Conservation (phyloP, 2,113 vertebrate species). For the Oplegnathus fasciatus region DNA sequence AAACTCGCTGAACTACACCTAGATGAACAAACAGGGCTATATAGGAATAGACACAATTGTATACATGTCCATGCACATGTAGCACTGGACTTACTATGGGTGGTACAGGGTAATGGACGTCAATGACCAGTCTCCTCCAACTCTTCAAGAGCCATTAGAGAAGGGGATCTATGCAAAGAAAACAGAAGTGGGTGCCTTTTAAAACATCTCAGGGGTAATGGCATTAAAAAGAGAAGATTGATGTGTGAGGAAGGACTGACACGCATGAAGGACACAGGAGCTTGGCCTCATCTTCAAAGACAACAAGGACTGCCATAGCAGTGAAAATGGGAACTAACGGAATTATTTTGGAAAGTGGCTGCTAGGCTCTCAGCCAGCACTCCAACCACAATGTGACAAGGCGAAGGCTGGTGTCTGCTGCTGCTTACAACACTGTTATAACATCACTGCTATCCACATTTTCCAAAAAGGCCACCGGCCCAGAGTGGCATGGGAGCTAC, state of each 20-base stretch:
- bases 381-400: constrained; percentile 50
- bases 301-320: constrained; percentile 61
- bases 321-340: constrained; percentile 72
- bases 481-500: not conserved
- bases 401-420: constrained; percentile 45
- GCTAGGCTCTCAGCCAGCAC: constrained; percentile 75
- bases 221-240: constrained; percentile 65
- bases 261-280: constrained; percentile 71
- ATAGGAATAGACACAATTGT: constrained; percentile 24
- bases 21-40: constrained; percentile 52
- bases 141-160: constrained; percentile 16
- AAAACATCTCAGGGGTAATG: constrained; percentile 58
- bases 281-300: constrained; percentile 63
- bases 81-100: not conserved
- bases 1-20: constrained; percentile 57
- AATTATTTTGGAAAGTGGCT: constrained; percentile 81
- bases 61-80: constrained; percentile 17
- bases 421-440: constrained; percentile 39
- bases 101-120: constrained; percentile 8
- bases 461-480: constrained; percentile 33
- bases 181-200: constrained; percentile 33
- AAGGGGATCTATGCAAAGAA: constrained; percentile 21
- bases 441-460: constrained; percentile 28
- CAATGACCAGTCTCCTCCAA: constrained; percentile 20
- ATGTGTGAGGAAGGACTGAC: constrained; percentile 55